A percentile compares a stretch with the other conserved stretches of the same genome.
Evolutionary conservation across 1,140 invertebrate genomes (phyloP).

Genomic region (Littorina saxatilis): DNA sequence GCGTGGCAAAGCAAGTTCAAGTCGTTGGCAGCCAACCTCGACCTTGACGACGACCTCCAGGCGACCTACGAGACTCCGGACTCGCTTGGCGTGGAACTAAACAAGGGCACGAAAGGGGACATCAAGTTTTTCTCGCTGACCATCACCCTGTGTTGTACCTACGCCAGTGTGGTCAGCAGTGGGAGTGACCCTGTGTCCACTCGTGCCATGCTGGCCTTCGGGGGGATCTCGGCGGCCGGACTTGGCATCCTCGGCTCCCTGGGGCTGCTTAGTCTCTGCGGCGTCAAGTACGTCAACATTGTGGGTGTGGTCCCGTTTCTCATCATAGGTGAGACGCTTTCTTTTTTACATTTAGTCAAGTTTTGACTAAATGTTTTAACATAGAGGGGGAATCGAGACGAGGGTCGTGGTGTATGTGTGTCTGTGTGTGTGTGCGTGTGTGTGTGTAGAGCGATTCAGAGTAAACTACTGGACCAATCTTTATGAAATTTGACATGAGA

Average conservation of each 20-base stretch:
- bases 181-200: constrained; percentile 78
- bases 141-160: constrained; percentile 48
- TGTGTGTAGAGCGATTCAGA: no score
- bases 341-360: no score
- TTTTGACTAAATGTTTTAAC: no score
- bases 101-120: constrained; percentile 51
- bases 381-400: no score
- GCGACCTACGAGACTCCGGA: constrained; percentile 48
- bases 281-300: constrained; percentile 95
- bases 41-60: constrained; percentile 23
- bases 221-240: constrained; percentile 92
- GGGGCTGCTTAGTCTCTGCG: constrained; percentile 91
- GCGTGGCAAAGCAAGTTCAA: constrained; percentile 21
- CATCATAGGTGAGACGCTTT: constrained; percentile 86
- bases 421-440: no score
- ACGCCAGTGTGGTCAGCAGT: constrained; percentile 44
- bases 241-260: constrained; percentile 94
- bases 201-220: constrained; percentile 91
- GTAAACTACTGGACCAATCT: no score
- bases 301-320: constrained; percentile 96
- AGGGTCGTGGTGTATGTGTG: no score
- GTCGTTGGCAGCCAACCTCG: background rate
- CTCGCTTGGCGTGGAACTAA: constrained; percentile 51
- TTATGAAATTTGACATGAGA: no score
- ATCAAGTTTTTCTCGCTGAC: constrained; percentile 51